A percentile compares a stretch with the other conserved stretches of the same genome.
phyloP scores from a whole-genome alignment of 2,888 invertebrate genomes.

The Fragum fragum region DNA sequence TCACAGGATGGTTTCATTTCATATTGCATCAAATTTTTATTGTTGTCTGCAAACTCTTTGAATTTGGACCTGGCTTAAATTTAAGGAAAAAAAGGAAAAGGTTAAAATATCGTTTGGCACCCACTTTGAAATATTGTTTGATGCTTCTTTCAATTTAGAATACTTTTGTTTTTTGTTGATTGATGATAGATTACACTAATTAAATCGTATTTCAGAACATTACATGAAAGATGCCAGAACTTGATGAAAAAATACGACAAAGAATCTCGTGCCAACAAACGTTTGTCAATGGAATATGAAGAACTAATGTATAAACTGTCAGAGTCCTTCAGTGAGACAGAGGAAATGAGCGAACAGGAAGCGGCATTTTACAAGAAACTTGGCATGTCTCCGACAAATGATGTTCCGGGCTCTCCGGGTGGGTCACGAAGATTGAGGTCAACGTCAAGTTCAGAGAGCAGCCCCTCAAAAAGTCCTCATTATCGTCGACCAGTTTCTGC shows the following conservation, averaged over 20 bases:
- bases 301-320: conserved; percentile 94
- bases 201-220: conserved; percentile 88
- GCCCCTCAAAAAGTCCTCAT: conserved; percentile 66
- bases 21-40: too few relatives aligned
- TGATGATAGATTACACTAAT: too few relatives aligned
- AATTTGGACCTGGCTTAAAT: too few relatives aligned
- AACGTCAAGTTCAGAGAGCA: conserved; percentile 69
- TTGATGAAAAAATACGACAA: conserved; percentile 90
- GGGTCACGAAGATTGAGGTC: conserved; percentile 65
- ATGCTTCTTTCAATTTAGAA: too few relatives aligned
- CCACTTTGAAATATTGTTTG: too few relatives aligned
- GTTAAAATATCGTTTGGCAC: too few relatives aligned
- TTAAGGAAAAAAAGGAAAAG: too few relatives aligned
- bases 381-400: conserved; percentile 75
- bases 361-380: conserved; percentile 73
- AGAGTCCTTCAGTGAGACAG: conserved; percentile 69
- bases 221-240: conserved; percentile 91
- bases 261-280: conserved; percentile 92
- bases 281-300: conserved; percentile 94
- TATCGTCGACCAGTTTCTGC: conserved; percentile 70
- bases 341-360: conserved; percentile 75
- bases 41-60: too few relatives aligned
- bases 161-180: too few relatives aligned
- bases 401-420: conserved; percentile 67
- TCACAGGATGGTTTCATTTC: too few relatives aligned